Conservation (phyloP, 2,797 vertebrate genomes). For the Geotrypetes seraphini region DNA sequence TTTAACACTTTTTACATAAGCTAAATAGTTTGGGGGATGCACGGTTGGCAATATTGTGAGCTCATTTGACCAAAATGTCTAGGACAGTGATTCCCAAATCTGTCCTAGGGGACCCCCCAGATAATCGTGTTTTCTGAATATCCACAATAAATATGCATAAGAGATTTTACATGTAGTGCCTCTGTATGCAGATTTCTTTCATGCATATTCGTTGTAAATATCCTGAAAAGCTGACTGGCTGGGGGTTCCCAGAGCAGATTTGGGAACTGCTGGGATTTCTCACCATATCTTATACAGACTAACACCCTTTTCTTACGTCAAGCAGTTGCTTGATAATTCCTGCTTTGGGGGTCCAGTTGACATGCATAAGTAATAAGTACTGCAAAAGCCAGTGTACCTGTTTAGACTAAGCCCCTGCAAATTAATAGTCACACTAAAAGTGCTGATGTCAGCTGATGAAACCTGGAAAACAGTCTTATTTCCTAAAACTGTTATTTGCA, state of each 20-base stretch:
- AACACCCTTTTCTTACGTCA: constrained; percentile 43
- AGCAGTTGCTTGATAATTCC: constrained; percentile 75
- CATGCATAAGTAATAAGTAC: constrained; percentile 78
- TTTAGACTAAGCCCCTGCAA: constrained; percentile 38
- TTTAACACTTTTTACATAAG: constrained; percentile 23
- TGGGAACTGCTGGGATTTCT: no score
- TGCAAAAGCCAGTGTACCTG: constrained; percentile 56
- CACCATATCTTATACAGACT: constrained; percentile 21
- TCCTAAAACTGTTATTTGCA: constrained; percentile 60
- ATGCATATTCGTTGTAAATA: no score
- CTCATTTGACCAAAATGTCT: constrained; percentile 16
- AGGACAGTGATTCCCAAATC: no score
- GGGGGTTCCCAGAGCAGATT: no score
- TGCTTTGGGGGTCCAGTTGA: constrained; percentile 56
- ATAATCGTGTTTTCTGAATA: no score
- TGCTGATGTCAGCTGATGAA: constrained; percentile 44
- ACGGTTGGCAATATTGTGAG: constrained; percentile 6
- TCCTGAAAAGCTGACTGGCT: no score
- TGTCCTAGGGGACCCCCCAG: no score
- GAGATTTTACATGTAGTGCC: no score
- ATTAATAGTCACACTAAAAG: constrained; percentile 49
- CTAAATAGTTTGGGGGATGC: constrained; percentile 9
- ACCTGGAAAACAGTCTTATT: constrained; percentile 49
- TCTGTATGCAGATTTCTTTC: no score
- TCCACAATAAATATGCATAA: no score